These are phyloP conservation scores for Eupithecia centaureata DNA, from an alignment of 2,888 invertebrate species.

Conservation along the genomic window DNA sequence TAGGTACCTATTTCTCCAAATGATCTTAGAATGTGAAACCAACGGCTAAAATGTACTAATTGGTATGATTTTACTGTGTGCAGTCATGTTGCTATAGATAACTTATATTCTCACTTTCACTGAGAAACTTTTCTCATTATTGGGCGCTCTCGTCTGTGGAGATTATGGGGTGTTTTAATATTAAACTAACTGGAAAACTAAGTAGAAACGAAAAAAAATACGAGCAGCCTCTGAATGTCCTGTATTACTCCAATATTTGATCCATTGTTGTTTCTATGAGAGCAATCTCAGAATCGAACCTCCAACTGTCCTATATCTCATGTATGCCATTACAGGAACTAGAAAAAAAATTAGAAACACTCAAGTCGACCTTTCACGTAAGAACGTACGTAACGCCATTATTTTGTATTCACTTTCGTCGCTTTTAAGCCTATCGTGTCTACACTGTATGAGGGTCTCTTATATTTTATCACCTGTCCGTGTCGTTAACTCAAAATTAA, in stretches of 20 bases:
- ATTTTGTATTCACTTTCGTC: slow-evolving; percentile 54
- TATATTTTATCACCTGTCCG: slow-evolving; percentile 7
- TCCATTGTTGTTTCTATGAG: neutral
- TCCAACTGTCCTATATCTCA: neutral
- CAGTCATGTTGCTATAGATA: neutral
- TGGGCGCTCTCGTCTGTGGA: no score
- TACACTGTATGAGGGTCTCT: slow-evolving; percentile 11
- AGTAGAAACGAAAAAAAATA: no score
- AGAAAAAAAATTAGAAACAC: slow-evolving; percentile 59
- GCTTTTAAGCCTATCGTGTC: slow-evolving; percentile 19
- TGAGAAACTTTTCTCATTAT: no score
- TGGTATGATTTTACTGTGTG: neutral
- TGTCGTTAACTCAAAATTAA: slow-evolving; percentile 9
- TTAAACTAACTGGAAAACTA: no score
- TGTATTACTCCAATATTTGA: neutral
- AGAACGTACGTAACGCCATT: slow-evolving; percentile 50
- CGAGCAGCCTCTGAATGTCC: no score
- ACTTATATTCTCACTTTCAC: no score
- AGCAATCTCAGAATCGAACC: neutral
- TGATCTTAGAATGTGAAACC: neutral
- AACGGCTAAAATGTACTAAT: neutral
- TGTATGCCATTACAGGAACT: slow-evolving; percentile 35
- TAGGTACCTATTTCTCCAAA: neutral
- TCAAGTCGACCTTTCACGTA: slow-evolving; percentile 60
- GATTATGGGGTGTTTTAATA: no score